Conservation (phyloP, 2,888 invertebrate species). For the Desoria tigrina region DNA sequence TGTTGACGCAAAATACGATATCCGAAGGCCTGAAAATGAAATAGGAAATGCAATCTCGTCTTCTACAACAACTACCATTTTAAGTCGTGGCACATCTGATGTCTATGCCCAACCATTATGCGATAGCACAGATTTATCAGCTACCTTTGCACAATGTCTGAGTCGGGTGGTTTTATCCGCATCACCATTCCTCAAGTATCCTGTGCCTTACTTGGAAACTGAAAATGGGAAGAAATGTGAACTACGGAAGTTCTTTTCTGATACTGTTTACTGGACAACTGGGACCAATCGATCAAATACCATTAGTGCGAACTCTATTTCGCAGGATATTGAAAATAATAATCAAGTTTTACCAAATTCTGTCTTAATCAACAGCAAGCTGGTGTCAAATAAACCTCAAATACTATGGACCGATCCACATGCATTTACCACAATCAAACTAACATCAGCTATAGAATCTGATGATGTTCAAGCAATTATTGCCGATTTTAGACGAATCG, state of each 20-base stretch:
- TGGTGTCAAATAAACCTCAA: constrained; percentile 33
- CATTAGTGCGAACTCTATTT: background rate
- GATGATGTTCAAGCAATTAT: constrained; percentile 64
- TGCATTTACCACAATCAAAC: constrained; percentile 71
- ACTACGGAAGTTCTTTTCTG: constrained; percentile 71
- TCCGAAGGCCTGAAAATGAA: no score
- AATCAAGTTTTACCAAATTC: constrained; percentile 26
- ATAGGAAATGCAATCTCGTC: no score
- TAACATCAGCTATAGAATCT: constrained; percentile 68
- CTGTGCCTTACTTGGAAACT: constrained; percentile 84
- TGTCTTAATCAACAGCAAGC: constrained; percentile 35
- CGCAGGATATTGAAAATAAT: constrained; percentile 10
- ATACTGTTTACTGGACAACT: constrained; percentile 70
- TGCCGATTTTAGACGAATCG: constrained; percentile 83
- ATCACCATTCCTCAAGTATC: constrained; percentile 82
- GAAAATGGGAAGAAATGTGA: constrained; percentile 76
- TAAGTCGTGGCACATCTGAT: no score
- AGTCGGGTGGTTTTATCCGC: constrained; percentile 75
- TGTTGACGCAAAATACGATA: no score
- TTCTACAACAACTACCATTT: no score
- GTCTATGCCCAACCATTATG: no score
- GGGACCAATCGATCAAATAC: constrained; percentile 32
- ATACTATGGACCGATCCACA: constrained; percentile 61
- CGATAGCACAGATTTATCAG: background rate
- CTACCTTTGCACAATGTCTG: constrained; percentile 57